Evolutionary conservation across 2,797 vertebrate genomes (phyloP), one percentile per base, ranked within the genome.

Genomic region (Bovichtus diacanthus): DNA sequence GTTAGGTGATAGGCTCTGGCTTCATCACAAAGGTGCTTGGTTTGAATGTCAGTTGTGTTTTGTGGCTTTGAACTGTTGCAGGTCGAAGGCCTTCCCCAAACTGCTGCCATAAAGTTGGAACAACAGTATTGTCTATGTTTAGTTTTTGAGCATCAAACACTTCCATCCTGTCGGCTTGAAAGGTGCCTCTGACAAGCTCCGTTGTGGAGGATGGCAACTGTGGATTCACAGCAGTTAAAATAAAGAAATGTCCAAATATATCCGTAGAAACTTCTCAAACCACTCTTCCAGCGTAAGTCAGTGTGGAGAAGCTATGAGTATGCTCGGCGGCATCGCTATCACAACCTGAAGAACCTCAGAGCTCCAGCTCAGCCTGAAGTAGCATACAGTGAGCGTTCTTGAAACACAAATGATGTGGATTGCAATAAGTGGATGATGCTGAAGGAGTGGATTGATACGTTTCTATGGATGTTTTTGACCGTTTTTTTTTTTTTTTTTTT

Each of bases 141-240:
- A 34, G 3, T 18, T 69, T 44, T 65, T 12, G 8, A 61, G 51
- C 34, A 68, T 72, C 13, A 70, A 78, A 75, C 31, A 11, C 21
- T 43, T 39, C 4, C 5, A 19, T 60, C 11, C 27, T 41, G 38
- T 44, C 7, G 56, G 31, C 21, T 44, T 34, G 18, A 10, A 53
- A 54, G 23, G 46, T 36, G 16, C 12, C 4, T 68, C 15, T 70
- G 50, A 61, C 43, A 29, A 41, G 27, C 56, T 81, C 9, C 36
- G 73, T 59, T 43, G 47, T 44, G 19, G 21, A 56, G 21, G 12
- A 62, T 6, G 29, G 18, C 25, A 59, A 38, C 59, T n/a, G 54
- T 51, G 47, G 58, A 54, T 51, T 66, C 55, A n/a, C 34, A 43
- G 64, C 41, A 6, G 29, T 49, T 16, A 19, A 23, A 65, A 41